Evolutionary conservation across 1,140 invertebrate species (phyloP).

Genomic region (Conus ventricosus): DNA sequence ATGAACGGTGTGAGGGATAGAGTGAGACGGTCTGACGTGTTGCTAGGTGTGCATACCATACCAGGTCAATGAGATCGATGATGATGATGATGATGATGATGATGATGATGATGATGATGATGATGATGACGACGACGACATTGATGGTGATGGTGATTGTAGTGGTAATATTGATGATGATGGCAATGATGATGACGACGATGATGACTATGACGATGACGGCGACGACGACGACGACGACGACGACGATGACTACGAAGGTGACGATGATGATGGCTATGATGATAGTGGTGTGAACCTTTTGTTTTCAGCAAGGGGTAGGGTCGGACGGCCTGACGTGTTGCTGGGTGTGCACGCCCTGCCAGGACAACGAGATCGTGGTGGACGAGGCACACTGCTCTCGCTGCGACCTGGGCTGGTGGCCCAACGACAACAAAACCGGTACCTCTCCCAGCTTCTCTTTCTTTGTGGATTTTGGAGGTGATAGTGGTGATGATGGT

Average conservation of each 20-base stretch:
- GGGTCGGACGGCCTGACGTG: conserved; percentile 79
- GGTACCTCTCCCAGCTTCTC: conserved; percentile 14
- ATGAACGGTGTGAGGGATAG: too few species aligned
- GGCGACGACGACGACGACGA: not conserved
- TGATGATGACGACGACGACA: too few species aligned
- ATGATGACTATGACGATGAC: not conserved
- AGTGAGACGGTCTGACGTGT: too few species aligned
- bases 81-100: too few species aligned
- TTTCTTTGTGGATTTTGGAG: too few species aligned
- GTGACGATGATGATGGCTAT: not conserved
- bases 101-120: too few species aligned
- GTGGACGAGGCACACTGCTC: conserved; percentile 79
- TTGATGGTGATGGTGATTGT: too few species aligned
- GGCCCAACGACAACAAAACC: conserved; percentile 79
- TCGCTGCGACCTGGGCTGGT: conserved; percentile 79
- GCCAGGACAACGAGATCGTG: conserved; percentile 80
- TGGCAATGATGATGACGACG: not conserved
- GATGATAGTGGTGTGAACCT: not conserved
- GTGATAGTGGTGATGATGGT: too few species aligned
- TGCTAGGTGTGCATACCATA: too few species aligned
- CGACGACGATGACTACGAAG: not conserved
- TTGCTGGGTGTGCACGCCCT: conserved; percentile 85
- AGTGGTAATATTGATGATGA: too few species aligned
- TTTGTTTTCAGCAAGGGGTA: conserved; percentile 77
- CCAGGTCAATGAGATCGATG: too few species aligned